These are phyloP conservation scores for Oceanodroma leucorhoa DNA, from an alignment of 2,797 vertebrate species.

Conservation along the genomic window DNA sequence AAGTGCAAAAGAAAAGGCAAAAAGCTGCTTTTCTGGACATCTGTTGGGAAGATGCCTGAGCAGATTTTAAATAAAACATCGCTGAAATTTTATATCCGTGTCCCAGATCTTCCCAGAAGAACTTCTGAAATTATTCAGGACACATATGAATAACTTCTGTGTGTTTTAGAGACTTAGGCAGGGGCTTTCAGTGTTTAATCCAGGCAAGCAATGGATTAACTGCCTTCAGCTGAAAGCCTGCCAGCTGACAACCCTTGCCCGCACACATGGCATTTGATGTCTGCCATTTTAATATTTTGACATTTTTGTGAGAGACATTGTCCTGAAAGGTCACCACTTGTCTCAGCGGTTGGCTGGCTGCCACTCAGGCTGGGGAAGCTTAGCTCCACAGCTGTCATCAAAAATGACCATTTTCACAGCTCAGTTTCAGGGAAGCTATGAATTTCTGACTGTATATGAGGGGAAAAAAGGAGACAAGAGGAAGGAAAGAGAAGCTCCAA, in stretches of 20 bases:
- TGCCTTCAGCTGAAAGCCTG: not conserved
- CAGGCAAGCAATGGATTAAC: constrained; percentile 31
- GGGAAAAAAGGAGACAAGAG: not conserved
- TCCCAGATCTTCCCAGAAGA: not conserved
- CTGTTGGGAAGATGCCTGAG: not conserved
- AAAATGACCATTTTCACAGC: constrained; percentile 30
- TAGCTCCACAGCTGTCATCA: constrained; percentile 10
- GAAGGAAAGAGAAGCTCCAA: not conserved
- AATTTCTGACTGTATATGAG: not conserved
- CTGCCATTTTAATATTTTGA: constrained; percentile 51
- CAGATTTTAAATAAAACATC: not conserved
- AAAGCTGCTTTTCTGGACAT: not conserved
- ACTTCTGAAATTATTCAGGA: not conserved
- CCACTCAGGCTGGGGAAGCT: constrained; percentile 15
- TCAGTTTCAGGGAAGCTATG: not conserved
- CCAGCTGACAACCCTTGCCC: constrained; percentile 11
- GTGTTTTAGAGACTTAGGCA: not conserved
- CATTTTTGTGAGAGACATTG: constrained; percentile 25
- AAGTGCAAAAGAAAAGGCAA: not conserved
- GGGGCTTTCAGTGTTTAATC: constrained; percentile 29
- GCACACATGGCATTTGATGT: not conserved
- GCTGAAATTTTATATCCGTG: not conserved
- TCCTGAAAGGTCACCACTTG: constrained; percentile 60
- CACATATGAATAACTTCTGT: not conserved
- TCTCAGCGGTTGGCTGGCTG: constrained; percentile 37